Evolutionary conservation across 1,140 invertebrate species (phyloP), one percentile per base, ranked within the genome.

Genomic region (Drosophila aff.): DNA sequence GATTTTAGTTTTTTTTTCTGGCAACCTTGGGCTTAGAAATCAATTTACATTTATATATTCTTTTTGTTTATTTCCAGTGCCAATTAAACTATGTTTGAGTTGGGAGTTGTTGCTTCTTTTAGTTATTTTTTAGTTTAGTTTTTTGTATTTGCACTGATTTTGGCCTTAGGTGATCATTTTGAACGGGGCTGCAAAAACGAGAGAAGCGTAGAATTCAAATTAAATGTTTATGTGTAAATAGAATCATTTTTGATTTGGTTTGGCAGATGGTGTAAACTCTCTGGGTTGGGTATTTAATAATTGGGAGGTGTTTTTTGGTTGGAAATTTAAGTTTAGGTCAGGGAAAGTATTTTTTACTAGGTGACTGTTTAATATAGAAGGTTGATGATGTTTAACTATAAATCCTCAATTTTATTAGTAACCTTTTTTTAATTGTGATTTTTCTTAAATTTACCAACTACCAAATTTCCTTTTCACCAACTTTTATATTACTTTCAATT

Each of bases 91-190:
- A 21, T 76, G 73, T 76, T 66, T 76, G 33, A 40, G n/a, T 59
- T 66, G 23, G 55, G 73, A 50, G 23, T 59, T 36, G 60, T 47
- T 52, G 21, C 53, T 62, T 49, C 50, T 43, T 21, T 44, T 60
- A 18, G 36, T 59, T 36, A 47, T 44, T 49, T 36, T 63, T 63
- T 53, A n/a, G 43, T 26, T 62, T 53, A 26, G 21, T 23, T 41
- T n/a, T 66, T 21, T 47, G 46, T 50, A 33, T 47, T 46, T 75
- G 33, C 38, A 65, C 75, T 47, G 74, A 64, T 71, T 64, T 60
- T 63, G 23, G 57, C 71, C 63, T 78, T 72, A 67, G 65, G 86
- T 76, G 31, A 82, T 90, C 67, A 85, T 83, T 77, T 67, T 78
- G 53, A 68, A 59, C 15, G 36, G 71, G 38, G 67, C 38, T 89